Evolutionary conservation across 1,140 invertebrate species (phyloP), one percentile per base, ranked within the genome.

Genomic region (Lepidurus packardi): DNA sequence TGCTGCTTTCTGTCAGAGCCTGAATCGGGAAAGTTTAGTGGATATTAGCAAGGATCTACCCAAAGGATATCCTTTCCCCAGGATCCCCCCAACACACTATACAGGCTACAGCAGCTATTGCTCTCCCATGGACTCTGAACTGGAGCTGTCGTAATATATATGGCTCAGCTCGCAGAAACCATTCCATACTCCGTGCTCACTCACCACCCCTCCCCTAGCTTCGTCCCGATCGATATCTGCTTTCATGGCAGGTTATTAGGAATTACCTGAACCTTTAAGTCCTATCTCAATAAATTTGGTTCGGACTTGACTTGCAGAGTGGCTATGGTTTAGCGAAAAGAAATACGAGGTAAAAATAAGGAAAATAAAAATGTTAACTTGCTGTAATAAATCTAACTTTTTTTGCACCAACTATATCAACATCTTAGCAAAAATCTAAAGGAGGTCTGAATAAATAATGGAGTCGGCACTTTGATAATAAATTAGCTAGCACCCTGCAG

Each of bases 401-500:
- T n/a, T 16, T 21, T 65, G 21, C 53, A 65, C 16, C 53, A 21
- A 65, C 9, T 65, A n/a, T 65, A 65, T 65, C 53, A 65, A 65
- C 53, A 65, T 16, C 53, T 65, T 7, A 65, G 16, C 53, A 65
- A 65, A n/a, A 65, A 65, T 65, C 53, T 65, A 65, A 65, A 65
- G 53, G 53, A 65, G 53, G 53, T 65, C 53, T 65, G 16, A 65
- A n/a, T 65, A 65, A 65, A 65, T 65, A 65, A 65, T 65, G 21
- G 53, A n/a, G 16, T 21, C 21, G 53, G 53, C 53, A 65, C 53
- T 65, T 16, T 9, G 9, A 65, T 65, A 65, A 65, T 65, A 65
- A 65, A 65, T 65, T 65, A 65, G 53, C 53, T 65, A n/a, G 53
- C 53, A n/a, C 53, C 53, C 21, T 65, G 6, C 16, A 21, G 21